phyloP scores from a whole-genome alignment of 2,888 invertebrate genomes.

The Calameuta idolon region DNA sequence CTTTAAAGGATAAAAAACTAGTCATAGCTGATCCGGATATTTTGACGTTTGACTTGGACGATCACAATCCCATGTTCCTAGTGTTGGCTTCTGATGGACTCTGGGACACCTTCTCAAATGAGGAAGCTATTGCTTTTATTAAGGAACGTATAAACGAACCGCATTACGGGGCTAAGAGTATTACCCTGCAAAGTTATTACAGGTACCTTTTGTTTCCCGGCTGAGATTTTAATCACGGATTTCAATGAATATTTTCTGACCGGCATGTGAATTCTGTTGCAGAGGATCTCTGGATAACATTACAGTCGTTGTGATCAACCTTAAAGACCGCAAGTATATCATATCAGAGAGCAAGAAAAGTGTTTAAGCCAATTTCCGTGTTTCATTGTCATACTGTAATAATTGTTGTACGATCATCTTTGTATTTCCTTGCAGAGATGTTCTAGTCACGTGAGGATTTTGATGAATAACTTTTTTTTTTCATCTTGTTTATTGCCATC shows the following conservation, averaged over 20 bases:
- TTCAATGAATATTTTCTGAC: background rate
- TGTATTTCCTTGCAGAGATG: background rate
- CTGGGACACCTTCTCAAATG: constrained; percentile 96
- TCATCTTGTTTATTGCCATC: background rate
- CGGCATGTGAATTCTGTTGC: constrained; percentile 23
- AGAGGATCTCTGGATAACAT: constrained; percentile 96
- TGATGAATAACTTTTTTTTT: background rate
- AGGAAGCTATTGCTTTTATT: constrained; percentile 91
- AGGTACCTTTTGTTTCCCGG: constrained; percentile 40
- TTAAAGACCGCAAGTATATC: constrained; percentile 70
- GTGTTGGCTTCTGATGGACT: constrained; percentile 95
- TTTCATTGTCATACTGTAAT: background rate
- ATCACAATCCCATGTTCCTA: constrained; percentile 89
- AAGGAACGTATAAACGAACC: constrained; percentile 87
- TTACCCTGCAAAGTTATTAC: constrained; percentile 90
- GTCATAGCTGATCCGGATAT: constrained; percentile 97
- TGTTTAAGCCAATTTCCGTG: background rate
- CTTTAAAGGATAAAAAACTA: constrained; percentile 91
- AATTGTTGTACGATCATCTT: background rate
- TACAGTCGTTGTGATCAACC: constrained; percentile 90
- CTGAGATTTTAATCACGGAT: background rate
- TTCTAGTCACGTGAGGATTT: background rate
- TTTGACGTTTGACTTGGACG: constrained; percentile 87
- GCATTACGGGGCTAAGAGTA: constrained; percentile 90
- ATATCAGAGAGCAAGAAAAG: constrained; percentile 31